Base-by-base conservation (phyloP, 2,113 vertebrate genomes). In the Blennius ocellaris region DNA sequence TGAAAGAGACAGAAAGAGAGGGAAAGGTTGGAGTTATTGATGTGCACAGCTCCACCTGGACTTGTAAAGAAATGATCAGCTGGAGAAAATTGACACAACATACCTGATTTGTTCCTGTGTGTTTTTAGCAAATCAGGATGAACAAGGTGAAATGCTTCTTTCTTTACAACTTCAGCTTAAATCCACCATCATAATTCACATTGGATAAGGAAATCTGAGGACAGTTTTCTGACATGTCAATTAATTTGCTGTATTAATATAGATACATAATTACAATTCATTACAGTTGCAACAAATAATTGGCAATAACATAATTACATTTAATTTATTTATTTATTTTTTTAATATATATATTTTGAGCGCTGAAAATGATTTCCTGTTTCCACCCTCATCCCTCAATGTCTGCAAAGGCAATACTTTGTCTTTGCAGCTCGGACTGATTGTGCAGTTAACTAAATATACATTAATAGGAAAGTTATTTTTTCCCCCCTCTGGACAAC, bases 1-100 rank as follows among this genome's bases (percentile, higher is more conserved):
- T 85, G 72, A 88, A 78, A 64, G 72, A 84, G 66, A 63, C 62
- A 79, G 69, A 73, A 54, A 83, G 65, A 87, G 45, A 17, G 78
- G 73, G 81, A 80, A 77, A 89, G 83, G 81, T 88, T 86, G 75
- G 69, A 80, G 68, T 75, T 49, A 74, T 30, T 82, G 59, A 85
- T 84, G 58, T 67, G 66, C 82, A 75, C 52, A 61, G 54, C 80
- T 81, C 21, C 47, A 76, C 64, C 37, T 61, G 39, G 52, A 71
- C 76, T 60, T 71, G 48, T 55, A 75, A 69, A 79, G 54, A 61
- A 81, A 86, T 78, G 8, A 77, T 59, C 17, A 69, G 49, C 51
- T 70, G 30, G 49, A 36, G 58, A 67, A 10, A 58, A 61, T 68
- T 57, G 11, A 53, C 10, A 53, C 40, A 58, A 39, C 54, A 43